Conservation (phyloP, 2,888 invertebrate genomes). For the Bhutanitis thaidina region DNA sequence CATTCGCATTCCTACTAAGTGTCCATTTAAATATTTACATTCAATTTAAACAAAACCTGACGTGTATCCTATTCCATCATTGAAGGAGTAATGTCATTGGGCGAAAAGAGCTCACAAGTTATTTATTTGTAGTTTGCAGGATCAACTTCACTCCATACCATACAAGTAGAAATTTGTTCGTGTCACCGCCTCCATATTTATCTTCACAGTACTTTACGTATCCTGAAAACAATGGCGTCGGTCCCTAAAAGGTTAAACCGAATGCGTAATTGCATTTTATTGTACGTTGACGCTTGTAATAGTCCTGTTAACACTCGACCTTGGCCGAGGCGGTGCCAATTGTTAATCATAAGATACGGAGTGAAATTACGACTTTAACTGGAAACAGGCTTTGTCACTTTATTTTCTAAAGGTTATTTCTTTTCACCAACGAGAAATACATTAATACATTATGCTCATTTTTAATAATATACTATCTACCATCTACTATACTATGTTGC, state of each 20-base stretch:
- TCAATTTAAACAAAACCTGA: too few relatives aligned
- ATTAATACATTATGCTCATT: too few relatives aligned
- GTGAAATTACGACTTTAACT: slow-evolving; percentile 1
- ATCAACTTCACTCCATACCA: slow-evolving; percentile 31
- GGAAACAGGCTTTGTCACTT: background rate
- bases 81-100: slow-evolving; percentile 27
- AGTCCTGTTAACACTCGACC: slow-evolving; percentile 21
- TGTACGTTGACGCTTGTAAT: slow-evolving; percentile 26
- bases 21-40: too few relatives aligned
- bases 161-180: slow-evolving; percentile 35
- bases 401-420: background rate
- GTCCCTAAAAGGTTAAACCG: slow-evolving; percentile 33
- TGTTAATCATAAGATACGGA: background rate
- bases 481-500: too few relatives aligned
- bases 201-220: slow-evolving; percentile 34
- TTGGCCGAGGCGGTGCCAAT: slow-evolving; percentile 13
- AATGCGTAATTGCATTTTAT: slow-evolving; percentile 32
- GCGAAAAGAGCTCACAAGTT: slow-evolving; percentile 30
- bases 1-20: too few relatives aligned
- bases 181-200: slow-evolving; percentile 30
- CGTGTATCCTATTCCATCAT: slow-evolving; percentile 20
- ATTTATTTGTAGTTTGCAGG: slow-evolving; percentile 27
- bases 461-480: too few relatives aligned
- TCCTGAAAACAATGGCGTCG: slow-evolving; percentile 33
- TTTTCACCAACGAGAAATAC: too few relatives aligned